Evolutionary conservation across 2,888 invertebrate genomes (phyloP), one percentile per base, ranked within the genome.

Genomic region (Drosophila kuntzei): DNA sequence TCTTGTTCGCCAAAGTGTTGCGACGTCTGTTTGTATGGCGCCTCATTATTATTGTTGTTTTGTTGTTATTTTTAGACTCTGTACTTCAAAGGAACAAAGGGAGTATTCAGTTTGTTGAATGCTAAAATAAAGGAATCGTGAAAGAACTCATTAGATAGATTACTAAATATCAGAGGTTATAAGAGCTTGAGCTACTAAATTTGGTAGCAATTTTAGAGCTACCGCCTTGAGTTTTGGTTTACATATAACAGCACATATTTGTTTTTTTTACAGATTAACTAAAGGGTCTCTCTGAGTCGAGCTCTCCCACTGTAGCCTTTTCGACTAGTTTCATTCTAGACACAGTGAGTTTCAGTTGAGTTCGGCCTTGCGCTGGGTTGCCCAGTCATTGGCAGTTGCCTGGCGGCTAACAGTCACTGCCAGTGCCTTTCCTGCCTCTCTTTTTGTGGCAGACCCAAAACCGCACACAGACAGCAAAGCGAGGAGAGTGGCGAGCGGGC

Each of bases 391-490:
- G 64, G 60, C 79, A 61, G 49, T 59, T 62, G 64, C 62, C 81
- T 63, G 51, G 65, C 62, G 57, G 55, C 29, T 32, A 27, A 11
- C 46, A 61, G 69, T 57, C 66, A 71, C 71, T 64, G 62, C 70
- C 50, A 18, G 5, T 11, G 39, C 18, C 5, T 76, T 84, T 65
- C 49, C 59, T 57, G 41, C 49, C 11, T 37, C 57, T 50, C 55
- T 77, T 75, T 82, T 75, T 82, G 84, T 50, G 84, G 84, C 78
- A 64, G 68, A 53, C 71, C 74, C 58, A 44, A 79, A 80, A 72
- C 86, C 83, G 55, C 86, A 80, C 54, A 59, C 83, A 76, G 66
- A 59, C 75, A 66, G 22, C 57, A 50, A n/a, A n/a, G n/a, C n/a
- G n/a, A n/a, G n/a, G n/a, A n/a, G n/a, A n/a, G 43, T 50, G 44